These are phyloP conservation scores for Drosophila mayaguana DNA, from an alignment of 2,888 invertebrate genomes.

Conservation along the genomic window DNA sequence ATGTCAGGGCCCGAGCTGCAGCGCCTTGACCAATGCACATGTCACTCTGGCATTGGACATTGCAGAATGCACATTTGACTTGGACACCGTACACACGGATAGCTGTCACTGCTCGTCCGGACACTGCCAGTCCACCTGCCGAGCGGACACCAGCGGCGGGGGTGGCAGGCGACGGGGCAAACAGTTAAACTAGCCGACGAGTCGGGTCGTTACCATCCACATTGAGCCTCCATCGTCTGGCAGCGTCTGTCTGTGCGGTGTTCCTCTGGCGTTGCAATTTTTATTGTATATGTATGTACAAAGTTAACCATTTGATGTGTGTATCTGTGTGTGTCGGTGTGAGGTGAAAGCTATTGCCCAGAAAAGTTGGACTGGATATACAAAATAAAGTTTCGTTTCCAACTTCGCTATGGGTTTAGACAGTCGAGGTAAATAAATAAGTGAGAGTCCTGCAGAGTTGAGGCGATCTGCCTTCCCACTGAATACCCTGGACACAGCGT, in stretches of 20 bases:
- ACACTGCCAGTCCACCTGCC: conserved; percentile 3
- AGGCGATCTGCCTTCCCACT: background rate
- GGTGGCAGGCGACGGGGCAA: background rate
- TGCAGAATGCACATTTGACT: conserved; percentile 41
- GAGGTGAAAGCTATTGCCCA: conserved; percentile 20
- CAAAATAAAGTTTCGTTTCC: conserved; percentile 13
- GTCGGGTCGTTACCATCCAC: conserved; percentile 41
- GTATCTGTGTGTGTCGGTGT: background rate
- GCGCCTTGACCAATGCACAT: conserved; percentile 37
- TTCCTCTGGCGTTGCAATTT: conserved; percentile 39
- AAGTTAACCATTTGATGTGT: conserved; percentile 33
- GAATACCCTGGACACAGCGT: background rate
- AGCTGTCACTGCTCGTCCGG: conserved; percentile 37
- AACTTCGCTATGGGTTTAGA: conserved; percentile 28
- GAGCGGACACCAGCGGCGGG: background rate
- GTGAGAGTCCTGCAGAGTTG: background rate
- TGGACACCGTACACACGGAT: conserved; percentile 37
- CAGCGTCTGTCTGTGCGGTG: conserved; percentile 8
- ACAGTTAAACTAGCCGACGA: conserved; percentile 30
- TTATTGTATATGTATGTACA: conserved; percentile 40
- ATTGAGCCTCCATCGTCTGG: conserved; percentile 5
- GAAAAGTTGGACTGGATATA: conserved; percentile 11
- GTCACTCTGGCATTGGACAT: conserved; percentile 41
- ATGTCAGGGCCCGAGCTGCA: conserved; percentile 31
- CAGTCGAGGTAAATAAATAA: conserved; percentile 11